Conservation (phyloP, 2,888 invertebrate genomes). For the Elegia similella region DNA sequence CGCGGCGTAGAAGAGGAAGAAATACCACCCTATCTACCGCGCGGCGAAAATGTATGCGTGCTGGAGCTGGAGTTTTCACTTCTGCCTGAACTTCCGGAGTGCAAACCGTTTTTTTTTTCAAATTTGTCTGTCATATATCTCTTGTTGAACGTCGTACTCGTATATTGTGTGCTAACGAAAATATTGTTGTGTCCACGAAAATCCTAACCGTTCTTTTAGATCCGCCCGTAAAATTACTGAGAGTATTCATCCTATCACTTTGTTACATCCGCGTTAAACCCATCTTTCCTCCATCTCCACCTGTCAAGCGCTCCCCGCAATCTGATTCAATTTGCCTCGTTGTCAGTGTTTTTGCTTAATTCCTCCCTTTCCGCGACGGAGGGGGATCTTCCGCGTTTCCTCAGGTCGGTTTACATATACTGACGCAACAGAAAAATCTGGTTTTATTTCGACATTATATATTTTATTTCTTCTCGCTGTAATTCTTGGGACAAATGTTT, state of each 20-base stretch:
- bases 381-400: conserved; percentile 9
- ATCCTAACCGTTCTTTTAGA: background rate
- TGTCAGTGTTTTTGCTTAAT: conserved; percentile 40
- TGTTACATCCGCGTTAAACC: background rate
- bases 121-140: no score
- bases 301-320: conserved; percentile 24
- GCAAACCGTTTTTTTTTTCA: no score
- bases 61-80: no score
- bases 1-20: no score
- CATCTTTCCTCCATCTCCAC: background rate
- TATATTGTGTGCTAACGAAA: background rate
- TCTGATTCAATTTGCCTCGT: conserved; percentile 41
- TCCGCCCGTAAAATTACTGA: background rate
- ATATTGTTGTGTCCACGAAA: background rate
- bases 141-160: no score
- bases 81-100: no score
- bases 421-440: no score
- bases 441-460: no score
- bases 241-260: background rate
- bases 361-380: conserved; percentile 27
- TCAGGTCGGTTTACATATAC: background rate
- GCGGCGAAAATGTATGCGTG: no score
- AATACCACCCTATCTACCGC: no score
- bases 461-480: no score
- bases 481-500: no score